Evolutionary conservation across 2,113 vertebrate species (phyloP).

Genomic region (Smithornis capensis): DNA sequence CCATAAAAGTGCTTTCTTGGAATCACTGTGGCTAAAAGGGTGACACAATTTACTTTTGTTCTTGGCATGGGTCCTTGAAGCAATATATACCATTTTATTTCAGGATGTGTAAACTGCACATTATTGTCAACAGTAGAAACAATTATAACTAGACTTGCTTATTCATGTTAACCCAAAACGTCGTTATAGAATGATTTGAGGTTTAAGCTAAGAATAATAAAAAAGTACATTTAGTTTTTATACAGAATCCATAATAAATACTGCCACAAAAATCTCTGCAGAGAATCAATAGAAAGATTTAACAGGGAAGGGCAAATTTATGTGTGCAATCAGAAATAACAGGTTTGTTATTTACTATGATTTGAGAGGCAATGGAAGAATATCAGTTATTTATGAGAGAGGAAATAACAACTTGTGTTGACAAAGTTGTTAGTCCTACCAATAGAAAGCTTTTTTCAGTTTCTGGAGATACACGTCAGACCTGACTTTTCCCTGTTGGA

Average conservation of each 20-base stretch:
- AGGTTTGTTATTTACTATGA: neutral
- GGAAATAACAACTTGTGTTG: neutral
- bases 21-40: neutral
- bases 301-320: neutral
- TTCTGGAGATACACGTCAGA: neutral
- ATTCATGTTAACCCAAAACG: neutral
- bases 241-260: neutral
- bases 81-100: conserved; percentile 12
- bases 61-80: neutral
- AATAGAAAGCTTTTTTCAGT: neutral
- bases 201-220: neutral
- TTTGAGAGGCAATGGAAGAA: neutral
- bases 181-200: neutral
- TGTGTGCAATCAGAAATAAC: neutral
- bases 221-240: neutral
- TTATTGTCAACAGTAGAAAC: conserved; percentile 8
- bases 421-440: neutral
- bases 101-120: neutral
- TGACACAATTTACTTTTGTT: conserved; percentile 17
- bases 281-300: neutral
- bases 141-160: neutral
- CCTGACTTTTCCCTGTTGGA: neutral
- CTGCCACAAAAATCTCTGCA: neutral
- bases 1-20: conserved; percentile 31
- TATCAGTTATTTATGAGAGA: neutral